Percentiles rank a stretch among this genome's conserved stretches.
Conservation (phyloP, 2,113 vertebrate species). For the Lathamus discolor region DNA sequence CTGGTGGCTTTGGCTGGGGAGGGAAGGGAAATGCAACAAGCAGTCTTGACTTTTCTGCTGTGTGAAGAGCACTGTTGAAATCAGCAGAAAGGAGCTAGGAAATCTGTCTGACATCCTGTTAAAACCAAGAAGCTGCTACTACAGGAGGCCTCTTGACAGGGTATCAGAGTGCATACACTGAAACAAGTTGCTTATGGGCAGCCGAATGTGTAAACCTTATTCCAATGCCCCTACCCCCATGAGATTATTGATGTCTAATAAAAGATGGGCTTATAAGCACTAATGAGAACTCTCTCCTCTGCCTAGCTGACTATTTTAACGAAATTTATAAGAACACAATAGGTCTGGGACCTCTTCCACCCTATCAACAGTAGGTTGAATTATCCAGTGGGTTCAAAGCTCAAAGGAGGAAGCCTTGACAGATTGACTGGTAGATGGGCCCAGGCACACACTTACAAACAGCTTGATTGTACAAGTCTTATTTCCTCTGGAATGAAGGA, state of each 20-base stretch:
- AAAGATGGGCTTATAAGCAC: conserved; percentile 40
- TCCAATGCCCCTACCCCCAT: conserved; percentile 15
- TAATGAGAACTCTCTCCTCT: conserved; percentile 52
- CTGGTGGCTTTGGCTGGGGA: not conserved
- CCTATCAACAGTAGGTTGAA: conserved; percentile 4
- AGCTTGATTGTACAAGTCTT: conserved; percentile 9
- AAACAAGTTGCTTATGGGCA: conserved; percentile 63
- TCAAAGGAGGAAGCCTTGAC: conserved; percentile 21
- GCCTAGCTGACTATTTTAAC: conserved; percentile 35
- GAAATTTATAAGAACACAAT: conserved; percentile 16
- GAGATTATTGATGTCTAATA: conserved; percentile 50
- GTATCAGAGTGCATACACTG: conserved; percentile 44
- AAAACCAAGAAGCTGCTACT: conserved; percentile 52
- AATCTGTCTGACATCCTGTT: conserved; percentile 51
- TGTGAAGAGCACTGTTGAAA: conserved; percentile 34
- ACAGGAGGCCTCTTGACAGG: conserved; percentile 56
- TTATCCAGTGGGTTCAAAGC: conserved; percentile 45
- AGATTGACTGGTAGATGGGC: conserved; percentile 38
- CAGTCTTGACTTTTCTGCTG: conserved; percentile 20
- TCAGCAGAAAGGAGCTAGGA: conserved; percentile 49
- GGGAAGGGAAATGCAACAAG: conserved; percentile 23
- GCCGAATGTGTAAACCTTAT: conserved; percentile 10
- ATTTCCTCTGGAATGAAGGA: conserved; percentile 13
- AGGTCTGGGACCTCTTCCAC: conserved; percentile 36
- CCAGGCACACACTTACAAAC: not conserved